Base-by-base conservation (phyloP, 2,113 vertebrate genomes). In the Peromyscus polionotus region DNA sequence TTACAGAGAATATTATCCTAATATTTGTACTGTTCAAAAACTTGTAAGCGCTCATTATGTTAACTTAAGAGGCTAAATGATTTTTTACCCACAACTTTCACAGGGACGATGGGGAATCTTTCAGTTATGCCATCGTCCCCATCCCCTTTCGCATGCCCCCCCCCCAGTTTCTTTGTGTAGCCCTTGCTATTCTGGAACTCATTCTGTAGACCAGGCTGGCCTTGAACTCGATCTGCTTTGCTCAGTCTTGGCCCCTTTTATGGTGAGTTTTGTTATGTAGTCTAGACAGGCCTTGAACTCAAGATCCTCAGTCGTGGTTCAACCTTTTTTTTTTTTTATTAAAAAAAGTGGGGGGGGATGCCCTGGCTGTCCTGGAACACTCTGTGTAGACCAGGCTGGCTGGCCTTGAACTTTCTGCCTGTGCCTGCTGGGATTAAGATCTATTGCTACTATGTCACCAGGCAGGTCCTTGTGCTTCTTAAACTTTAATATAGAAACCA, bases 1-100 rank as follows among this genome's bases (percentile, higher is more conserved):
- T 91, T 87, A 81, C 28, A 31, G 59, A 95, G 42, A 94, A 54
- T 42, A 88, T 80, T 91, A 51, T 51, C 17, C 26, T 85, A 85
- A 68, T 92, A 51, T 88, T 94, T 97, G 24, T 91, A 39, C n/a
- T 89, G 16, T 85, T 93, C 68, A 87, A 63, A 63, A 96, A 90
- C 13, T 65, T 26, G 42, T 65, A 65, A 96, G 28, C 92, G 17
- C 88, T 96, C 75, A 81, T 83, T 94, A 65, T 72, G 8, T 90
- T 59, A 95, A 95, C 93, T 79, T 73, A 61, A 88, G 45, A 94
- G 13, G 5, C 72, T 86, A 85, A 70, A 65, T 72, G 61, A 12
- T 51, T 51, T 93, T 36, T 61, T 93, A 31, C 3, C 33, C 7
- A 57, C 13, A 96, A 12, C 17, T 93, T 91, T 88, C 45, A 45